Conservation (phyloP, 2,797 vertebrate species). For the Glyptemys insculpta region DNA sequence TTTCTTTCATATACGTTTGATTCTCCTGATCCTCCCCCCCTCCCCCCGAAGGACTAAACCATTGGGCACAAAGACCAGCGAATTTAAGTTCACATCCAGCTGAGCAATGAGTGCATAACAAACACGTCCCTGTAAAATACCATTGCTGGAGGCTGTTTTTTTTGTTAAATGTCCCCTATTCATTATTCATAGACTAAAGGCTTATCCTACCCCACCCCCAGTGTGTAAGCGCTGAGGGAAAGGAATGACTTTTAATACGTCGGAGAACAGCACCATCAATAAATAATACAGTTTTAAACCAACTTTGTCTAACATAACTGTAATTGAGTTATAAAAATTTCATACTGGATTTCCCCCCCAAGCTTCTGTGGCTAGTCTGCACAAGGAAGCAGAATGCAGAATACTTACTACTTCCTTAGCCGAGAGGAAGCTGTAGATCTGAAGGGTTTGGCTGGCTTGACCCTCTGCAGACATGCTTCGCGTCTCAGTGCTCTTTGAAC, state of each 20-base stretch:
- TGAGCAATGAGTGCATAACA: conserved; percentile 43
- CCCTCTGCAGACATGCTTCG: conserved; percentile 82
- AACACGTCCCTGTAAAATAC: conserved; percentile 35
- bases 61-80: conserved; percentile 19
- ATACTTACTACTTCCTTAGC: conserved; percentile 92
- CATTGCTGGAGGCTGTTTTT: conserved; percentile 39
- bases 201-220: conserved; percentile 30
- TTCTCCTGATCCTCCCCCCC: not conserved
- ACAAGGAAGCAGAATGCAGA: conserved; percentile 46
- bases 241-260: conserved; percentile 48
- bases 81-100: conserved; percentile 42
- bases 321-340: conserved; percentile 72
- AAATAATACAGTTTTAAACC: conserved; percentile 62
- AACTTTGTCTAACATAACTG: conserved; percentile 47
- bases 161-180: conserved; percentile 45
- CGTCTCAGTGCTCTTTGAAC: conserved; percentile 67
- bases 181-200: conserved; percentile 60
- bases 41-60: conserved; percentile 45
- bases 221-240: conserved; percentile 49
- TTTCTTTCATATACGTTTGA: conserved; percentile 46
- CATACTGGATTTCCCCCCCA: conserved; percentile 14
- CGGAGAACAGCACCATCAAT: conserved; percentile 58
- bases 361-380: conserved; percentile 49
- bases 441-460: conserved; percentile 85
- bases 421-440: conserved; percentile 88